Percentiles rank a stretch among this genome's conserved stretches.
phyloP scores from a whole-genome alignment of 1,140 invertebrate species.

The Geopemphigus sp. region DNA sequence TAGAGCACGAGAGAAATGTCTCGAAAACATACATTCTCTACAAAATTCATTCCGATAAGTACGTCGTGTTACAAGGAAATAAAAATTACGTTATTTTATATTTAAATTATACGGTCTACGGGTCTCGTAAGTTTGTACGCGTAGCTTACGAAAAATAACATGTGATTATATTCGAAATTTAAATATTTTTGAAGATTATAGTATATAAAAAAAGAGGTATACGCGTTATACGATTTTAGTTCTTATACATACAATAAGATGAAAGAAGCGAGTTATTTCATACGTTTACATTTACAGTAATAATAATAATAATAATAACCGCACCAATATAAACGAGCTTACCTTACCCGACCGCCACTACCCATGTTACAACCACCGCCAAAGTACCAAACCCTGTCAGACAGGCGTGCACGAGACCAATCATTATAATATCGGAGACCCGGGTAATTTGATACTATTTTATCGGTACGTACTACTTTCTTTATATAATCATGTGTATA shows the following conservation, averaged over 20 bases:
- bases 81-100: neutral
- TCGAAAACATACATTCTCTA: neutral
- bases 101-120: slow-evolving; percentile 8
- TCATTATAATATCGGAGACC: slow-evolving; percentile 37
- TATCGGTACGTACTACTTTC: slow-evolving; percentile 19
- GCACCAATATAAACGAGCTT: neutral
- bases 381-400: neutral
- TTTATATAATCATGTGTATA: slow-evolving; percentile 26
- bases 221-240: neutral
- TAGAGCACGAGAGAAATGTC: too few species aligned
- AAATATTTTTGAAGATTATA: slow-evolving; percentile 7
- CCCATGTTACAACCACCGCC: too few species aligned
- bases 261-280: too few species aligned
- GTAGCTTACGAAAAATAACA: slow-evolving; percentile 22
- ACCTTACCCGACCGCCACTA: too few species aligned
- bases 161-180: slow-evolving; percentile 20
- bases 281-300: slow-evolving; percentile 5
- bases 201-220: neutral
- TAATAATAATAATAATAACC: slow-evolving; percentile 40
- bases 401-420: slow-evolving; percentile 33
- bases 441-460: slow-evolving; percentile 42
- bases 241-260: neutral
- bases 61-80: neutral
- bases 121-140: too few species aligned
- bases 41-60: neutral